Evolutionary conservation across 2,888 invertebrate species (phyloP), one percentile per base, ranked within the genome.

Genomic region (Drosophila putrida): DNA sequence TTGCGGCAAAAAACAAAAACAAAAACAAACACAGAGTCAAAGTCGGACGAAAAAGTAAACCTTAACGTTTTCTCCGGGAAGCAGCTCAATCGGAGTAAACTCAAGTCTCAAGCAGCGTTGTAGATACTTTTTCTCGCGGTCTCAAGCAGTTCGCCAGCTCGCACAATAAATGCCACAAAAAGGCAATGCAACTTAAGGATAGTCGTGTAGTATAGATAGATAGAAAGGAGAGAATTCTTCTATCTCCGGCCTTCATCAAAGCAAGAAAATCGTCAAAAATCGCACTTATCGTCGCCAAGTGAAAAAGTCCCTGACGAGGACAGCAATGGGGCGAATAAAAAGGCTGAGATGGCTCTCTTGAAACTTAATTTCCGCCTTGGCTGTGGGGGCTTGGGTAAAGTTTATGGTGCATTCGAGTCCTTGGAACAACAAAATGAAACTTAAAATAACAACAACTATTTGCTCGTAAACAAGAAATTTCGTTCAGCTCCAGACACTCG

Each of bases 401-500:
- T 86, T 85, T 75, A 78, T 81, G 88, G 63, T 55, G 61, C 72
- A 70, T 64, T 64, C 63, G 79, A 81, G 79, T 76, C 73, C 80
- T 82, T 88, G 83, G 78, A 88, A 88, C 89, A 86, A 85, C 89
- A 86, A 88, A 89, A 85, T 80, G 80, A 87, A 88, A 85, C 89
- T 85, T 89, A 82, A 85, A 89, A 89, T 89, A 88, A 85, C 88
- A 85, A 89, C 88, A 89, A 85, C 89, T 84, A 84, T 84, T 84
- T 84, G 71, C 76, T 86, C 86, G 89, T 86, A 86, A 86, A 89
- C 90, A 86, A 89, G 89, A 88, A 89, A 83, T 86, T 88, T 88
- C 89, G 82, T 79, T 82, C 73, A 78, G 47, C 71, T 61, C 73
- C 75, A 80, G 80, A 82, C 80, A 86, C 78, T 86, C 74, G 66